Base-by-base conservation (phyloP, 2,888 invertebrate genomes). In the Tenthredo livida region DNA sequence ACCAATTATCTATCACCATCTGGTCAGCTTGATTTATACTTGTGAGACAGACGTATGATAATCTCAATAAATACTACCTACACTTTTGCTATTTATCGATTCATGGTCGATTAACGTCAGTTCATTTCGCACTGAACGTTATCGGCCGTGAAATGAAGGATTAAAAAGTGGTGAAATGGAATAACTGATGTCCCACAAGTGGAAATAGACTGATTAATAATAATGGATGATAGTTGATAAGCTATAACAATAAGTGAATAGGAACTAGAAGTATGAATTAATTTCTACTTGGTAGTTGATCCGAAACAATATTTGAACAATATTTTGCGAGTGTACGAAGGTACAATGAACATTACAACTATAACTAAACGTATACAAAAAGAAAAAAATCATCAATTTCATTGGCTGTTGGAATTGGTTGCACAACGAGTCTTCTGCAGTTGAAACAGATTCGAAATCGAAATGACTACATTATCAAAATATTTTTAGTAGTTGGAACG, bases 211-310 rank as follows among this genome's bases (percentile, higher is more conserved):
- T 1, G 12, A 33, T 21, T 21, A 1, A 72, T 25, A 2, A 29
- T 29, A 29, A 2, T 29, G 1, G 29, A 29, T 29, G n/a, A n/a
- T n/a, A n/a, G n/a, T n/a, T n/a, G n/a, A n/a, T n/a, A n/a, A n/a
- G n/a, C n/a, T n/a, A n/a, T n/a, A n/a, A n/a, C n/a, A n/a, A 29
- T 47, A 75, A 47, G 43, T 40, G 10, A 9, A 77, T 77, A 77
- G 50, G 47, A 47, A 50, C 47, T 54, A 77, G 9, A 33, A 1
- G 47, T 17, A 77, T 77, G 21, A 77, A 77, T 40, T 10, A 33
- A 21, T 78, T 80, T 21, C 17, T 58, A 80, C 61, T 80, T 61
- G 58, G 40, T 61, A 61, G 25, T n/a, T 40, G 21, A 61, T 80
- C 40, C 1, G 61, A 21, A 58, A 61, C 5, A 40, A 77, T 29